These are phyloP conservation scores for Rhinophrynus dorsalis DNA, from an alignment of 2,797 vertebrate species.

Conservation along the genomic window DNA sequence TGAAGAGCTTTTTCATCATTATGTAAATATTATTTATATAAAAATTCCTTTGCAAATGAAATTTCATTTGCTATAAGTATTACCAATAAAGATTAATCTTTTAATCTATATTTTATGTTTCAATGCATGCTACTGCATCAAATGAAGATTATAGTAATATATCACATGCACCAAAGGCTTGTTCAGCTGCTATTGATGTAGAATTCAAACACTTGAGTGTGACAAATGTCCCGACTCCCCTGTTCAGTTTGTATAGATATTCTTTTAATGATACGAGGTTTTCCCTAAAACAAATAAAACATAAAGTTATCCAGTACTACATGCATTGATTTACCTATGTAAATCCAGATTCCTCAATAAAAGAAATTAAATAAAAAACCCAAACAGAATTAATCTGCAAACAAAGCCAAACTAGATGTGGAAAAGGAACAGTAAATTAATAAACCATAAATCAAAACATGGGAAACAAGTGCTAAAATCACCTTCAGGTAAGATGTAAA, in stretches of 20 bases:
- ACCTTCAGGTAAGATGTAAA: constrained; percentile 2
- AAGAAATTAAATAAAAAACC: background rate
- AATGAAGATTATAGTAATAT: background rate
- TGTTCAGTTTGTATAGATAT: background rate
- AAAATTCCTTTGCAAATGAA: background rate
- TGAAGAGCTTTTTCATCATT: too few species aligned
- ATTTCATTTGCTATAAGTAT: background rate
- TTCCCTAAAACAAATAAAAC: background rate
- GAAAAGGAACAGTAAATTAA: background rate
- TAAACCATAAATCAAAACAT: background rate
- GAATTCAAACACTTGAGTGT: background rate
- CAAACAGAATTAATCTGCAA: background rate
- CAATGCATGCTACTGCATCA: background rate
- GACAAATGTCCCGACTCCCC: background rate
- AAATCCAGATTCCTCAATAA: background rate
- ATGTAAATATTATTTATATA: too few species aligned
- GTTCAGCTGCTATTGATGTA: background rate
- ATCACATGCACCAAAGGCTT: background rate
- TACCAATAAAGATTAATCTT: background rate
- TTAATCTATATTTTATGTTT: background rate
- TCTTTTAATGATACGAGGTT: background rate
- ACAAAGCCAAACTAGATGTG: background rate
- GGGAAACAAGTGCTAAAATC: background rate
- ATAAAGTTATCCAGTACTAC: too few species aligned
- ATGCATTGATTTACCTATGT: too few species aligned